phyloP scores from a whole-genome alignment of 1,140 invertebrate genomes.

The Liolophura sinensis region DNA sequence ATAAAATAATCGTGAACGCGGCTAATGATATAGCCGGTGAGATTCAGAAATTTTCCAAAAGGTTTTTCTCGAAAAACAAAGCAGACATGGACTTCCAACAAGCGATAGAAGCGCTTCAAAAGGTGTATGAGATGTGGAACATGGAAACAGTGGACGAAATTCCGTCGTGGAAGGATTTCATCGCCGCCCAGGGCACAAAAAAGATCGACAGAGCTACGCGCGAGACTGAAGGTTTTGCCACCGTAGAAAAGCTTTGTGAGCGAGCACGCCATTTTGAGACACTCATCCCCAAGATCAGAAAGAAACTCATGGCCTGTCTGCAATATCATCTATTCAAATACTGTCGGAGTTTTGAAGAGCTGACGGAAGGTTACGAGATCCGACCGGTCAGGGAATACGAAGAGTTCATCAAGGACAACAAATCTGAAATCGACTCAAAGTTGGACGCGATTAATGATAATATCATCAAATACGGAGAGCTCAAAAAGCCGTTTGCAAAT shows the following conservation, averaged over 20 bases:
- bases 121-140: constrained; percentile 24
- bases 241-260: constrained; percentile 31
- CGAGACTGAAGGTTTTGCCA: constrained; percentile 15
- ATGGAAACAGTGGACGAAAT: constrained; percentile 16
- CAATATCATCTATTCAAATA: constrained; percentile 36
- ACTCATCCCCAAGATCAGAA: constrained; percentile 27
- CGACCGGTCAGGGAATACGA: constrained; percentile 32
- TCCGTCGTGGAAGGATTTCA: constrained; percentile 34
- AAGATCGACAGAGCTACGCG: constrained; percentile 14
- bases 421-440: constrained; percentile 29
- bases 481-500: constrained; percentile 31
- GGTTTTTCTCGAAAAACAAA: constrained; percentile 20
- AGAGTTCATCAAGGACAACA: constrained; percentile 24
- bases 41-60: constrained; percentile 31
- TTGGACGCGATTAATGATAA: constrained; percentile 28
- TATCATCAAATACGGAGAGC: constrained; percentile 37
- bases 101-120: constrained; percentile 22
- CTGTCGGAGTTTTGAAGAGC: constrained; percentile 36
- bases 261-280: constrained; percentile 34
- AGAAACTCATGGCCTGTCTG: constrained; percentile 30
- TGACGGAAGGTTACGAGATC: constrained; percentile 28
- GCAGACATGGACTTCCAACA: constrained; percentile 22
- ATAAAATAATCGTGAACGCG: constrained; percentile 25
- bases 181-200: constrained; percentile 22
- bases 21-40: constrained; percentile 28